Evolutionary conservation across 2,888 invertebrate genomes (phyloP).

Genomic region (Microctonus aethiopoides): DNA sequence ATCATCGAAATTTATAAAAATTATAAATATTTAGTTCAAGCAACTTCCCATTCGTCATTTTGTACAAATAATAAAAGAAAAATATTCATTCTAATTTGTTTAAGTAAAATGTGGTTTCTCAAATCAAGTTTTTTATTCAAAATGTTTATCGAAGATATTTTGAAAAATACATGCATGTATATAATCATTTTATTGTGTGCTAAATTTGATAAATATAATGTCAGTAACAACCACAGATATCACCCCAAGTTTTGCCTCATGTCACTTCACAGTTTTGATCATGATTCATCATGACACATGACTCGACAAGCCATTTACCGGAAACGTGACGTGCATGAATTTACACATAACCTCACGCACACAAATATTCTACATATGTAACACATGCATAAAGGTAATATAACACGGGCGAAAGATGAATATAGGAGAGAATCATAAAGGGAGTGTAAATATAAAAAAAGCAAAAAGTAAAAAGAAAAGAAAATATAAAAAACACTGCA

Average conservation of each 20-base stretch:
- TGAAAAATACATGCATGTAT: too few relatives aligned
- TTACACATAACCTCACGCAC: not conserved
- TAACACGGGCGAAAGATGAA: not conserved
- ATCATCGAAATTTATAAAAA: too few relatives aligned
- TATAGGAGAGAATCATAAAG: not conserved
- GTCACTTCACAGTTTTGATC: slow-evolving; percentile 23
- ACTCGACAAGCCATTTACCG: slow-evolving; percentile 35
- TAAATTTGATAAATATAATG: not conserved
- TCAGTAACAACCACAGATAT: not conserved
- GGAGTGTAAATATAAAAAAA: not conserved
- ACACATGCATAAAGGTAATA: too few relatives aligned
- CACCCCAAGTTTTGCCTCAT: not conserved
- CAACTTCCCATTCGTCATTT: too few relatives aligned
- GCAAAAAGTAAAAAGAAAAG: not conserved
- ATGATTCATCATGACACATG: slow-evolving; percentile 36
- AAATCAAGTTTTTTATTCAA: too few relatives aligned
- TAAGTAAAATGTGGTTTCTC: too few relatives aligned
- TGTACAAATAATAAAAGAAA: too few relatives aligned
- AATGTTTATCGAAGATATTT: too few relatives aligned
- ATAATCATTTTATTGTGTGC: not conserved
- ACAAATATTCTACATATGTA: too few relatives aligned
- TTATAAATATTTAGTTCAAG: too few relatives aligned
- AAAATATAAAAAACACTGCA: not conserved
- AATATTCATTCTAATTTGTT: too few relatives aligned
- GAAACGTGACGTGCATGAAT: slow-evolving; percentile 40